phyloP scores from a whole-genome alignment of 2,113 vertebrate genomes.

The Litocranius walleri region DNA sequence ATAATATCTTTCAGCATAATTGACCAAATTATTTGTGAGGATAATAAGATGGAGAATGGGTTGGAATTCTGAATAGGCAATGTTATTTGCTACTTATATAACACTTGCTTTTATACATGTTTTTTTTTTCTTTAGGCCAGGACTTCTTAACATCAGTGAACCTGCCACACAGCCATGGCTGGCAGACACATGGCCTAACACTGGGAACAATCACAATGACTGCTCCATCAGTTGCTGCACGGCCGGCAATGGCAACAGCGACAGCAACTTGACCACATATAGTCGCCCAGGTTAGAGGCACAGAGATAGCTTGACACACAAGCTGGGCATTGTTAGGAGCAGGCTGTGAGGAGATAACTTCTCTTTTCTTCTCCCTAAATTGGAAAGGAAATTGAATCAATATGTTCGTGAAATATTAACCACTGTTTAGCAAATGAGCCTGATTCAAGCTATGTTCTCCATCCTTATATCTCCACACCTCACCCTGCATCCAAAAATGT shows the following conservation, averaged over 20 bases:
- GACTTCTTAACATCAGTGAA: conserved; percentile 96
- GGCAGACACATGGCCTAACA: conserved; percentile 98
- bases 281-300: conserved; percentile 93
- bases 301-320: accelerated
- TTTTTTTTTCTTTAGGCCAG: conserved; percentile 85
- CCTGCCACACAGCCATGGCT: conserved; percentile 94
- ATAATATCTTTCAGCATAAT: not conserved
- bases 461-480: not conserved
- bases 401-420: not conserved
- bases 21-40: not conserved
- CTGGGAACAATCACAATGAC: conserved; percentile 95
- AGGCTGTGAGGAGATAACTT: no score
- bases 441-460: not conserved
- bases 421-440: not conserved
- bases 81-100: not conserved
- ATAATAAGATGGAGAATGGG: not conserved
- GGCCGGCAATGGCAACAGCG: conserved; percentile 94
- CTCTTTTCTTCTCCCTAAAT: not conserved
- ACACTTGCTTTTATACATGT: not conserved
- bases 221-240: conserved; percentile 99
- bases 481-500: not conserved
- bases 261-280: conserved; percentile 96
- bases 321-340: accelerated
- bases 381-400: not conserved
- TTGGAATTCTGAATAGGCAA: not conserved